Evolutionary conservation across 2,797 vertebrate species (phyloP).

Genomic region (Cheirogaleus major): DNA sequence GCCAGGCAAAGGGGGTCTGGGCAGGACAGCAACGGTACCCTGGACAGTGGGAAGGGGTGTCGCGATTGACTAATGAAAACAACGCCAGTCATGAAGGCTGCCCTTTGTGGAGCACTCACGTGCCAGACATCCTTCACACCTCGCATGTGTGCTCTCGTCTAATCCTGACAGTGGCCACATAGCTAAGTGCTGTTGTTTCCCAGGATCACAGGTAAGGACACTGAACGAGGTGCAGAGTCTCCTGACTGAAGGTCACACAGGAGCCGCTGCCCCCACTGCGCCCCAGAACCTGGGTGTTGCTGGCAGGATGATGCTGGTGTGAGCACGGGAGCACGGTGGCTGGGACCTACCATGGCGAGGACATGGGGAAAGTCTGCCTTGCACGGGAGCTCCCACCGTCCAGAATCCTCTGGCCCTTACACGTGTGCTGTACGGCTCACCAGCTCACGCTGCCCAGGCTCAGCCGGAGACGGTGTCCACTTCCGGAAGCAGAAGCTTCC

Average conservation of each 20-base stretch:
- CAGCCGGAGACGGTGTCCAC: neutral
- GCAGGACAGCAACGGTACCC: neutral
- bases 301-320: accelerated
- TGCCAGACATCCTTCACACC: neutral
- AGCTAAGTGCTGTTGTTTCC: neutral
- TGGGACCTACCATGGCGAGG: neutral
- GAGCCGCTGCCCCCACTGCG: neutral
- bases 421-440: neutral
- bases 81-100: neutral
- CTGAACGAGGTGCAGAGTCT: neutral
- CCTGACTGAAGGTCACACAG: neutral
- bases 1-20: neutral
- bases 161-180: neutral
- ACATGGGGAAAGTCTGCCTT: neutral
- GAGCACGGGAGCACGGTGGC: neutral
- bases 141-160: neutral
- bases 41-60: neutral
- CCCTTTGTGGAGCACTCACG: neutral
- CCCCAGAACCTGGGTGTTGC: accelerated
- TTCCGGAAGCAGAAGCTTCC: constrained; percentile 13
- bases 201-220: neutral
- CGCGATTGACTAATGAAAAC: neutral
- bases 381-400: neutral
- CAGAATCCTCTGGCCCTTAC: neutral
- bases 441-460: neutral